phyloP scores from a whole-genome alignment of 2,888 invertebrate species.

The Argyresthia goedartella region DNA sequence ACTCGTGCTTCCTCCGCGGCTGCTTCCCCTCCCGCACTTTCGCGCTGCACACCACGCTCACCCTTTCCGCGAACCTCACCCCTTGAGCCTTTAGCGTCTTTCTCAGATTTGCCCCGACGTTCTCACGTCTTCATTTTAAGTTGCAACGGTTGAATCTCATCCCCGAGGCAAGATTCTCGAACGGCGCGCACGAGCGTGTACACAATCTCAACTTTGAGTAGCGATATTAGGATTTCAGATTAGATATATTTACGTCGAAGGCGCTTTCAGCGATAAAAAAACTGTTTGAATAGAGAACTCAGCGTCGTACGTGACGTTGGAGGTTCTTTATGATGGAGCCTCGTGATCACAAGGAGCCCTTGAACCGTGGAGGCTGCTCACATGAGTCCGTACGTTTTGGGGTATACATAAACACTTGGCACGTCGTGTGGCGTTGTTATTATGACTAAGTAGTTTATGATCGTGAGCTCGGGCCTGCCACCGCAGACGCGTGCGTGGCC shows the following conservation, averaged over 20 bases:
- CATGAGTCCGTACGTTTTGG: constrained; percentile 24
- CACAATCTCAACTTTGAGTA: constrained; percentile 7
- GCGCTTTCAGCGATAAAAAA: constrained; percentile 49
- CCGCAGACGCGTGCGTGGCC: constrained; percentile 21
- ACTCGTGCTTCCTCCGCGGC: constrained; percentile 20
- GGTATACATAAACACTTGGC: constrained; percentile 36
- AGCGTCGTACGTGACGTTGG: constrained; percentile 40
- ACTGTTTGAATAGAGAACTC: constrained; percentile 28
- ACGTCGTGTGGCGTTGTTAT: constrained; percentile 10
- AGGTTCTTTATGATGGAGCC: constrained; percentile 49
- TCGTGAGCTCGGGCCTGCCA: constrained; percentile 27
- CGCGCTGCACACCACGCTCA: constrained; percentile 23
- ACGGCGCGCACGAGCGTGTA: not conserved
- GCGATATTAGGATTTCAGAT: constrained; percentile 22
- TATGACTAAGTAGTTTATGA: no score
- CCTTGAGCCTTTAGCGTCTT: constrained; percentile 18
- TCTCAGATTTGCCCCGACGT: constrained; percentile 29
- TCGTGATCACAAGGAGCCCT: constrained; percentile 48
- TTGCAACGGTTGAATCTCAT: constrained; percentile 12
- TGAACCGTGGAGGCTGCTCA: constrained; percentile 24
- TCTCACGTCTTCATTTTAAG: constrained; percentile 53
- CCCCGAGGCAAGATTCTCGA: not conserved
- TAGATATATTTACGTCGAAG: constrained; percentile 49
- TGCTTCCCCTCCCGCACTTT: constrained; percentile 12
- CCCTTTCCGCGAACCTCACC: constrained; percentile 23